phyloP scores from a whole-genome alignment of 2,888 invertebrate species.

The Eupithecia abbreviata region DNA sequence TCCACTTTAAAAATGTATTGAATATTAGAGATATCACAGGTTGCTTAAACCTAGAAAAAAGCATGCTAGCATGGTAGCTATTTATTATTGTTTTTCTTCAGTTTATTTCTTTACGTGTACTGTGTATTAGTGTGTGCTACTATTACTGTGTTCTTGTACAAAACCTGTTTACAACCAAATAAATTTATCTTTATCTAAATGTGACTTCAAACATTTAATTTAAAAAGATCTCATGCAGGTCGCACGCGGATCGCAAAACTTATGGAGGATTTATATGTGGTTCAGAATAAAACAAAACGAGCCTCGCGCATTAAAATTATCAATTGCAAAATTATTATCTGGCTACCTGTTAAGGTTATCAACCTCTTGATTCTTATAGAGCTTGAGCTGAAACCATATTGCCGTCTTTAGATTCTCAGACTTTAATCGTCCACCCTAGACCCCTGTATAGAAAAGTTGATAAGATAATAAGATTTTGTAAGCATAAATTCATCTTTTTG shows the following conservation, averaged over 20 bases:
- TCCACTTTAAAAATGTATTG: background rate
- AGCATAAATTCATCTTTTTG: constrained; percentile 16
- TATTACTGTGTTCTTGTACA: too few species aligned
- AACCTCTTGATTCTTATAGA: constrained; percentile 4
- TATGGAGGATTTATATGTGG: background rate
- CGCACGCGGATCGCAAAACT: background rate
- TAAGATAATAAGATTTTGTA: constrained; percentile 16
- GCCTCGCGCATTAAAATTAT: background rate
- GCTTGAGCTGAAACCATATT: background rate
- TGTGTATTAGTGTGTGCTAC: too few species aligned
- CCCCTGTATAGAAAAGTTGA: constrained; percentile 12
- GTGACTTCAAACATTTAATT: background rate
- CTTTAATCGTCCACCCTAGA: constrained; percentile 14
- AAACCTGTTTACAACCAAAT: too few species aligned
- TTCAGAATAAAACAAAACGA: background rate
- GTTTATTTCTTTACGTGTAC: too few species aligned
- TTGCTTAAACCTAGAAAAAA: too few species aligned
- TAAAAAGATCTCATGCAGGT: background rate
- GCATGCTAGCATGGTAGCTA: too few species aligned
- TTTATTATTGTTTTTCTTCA: too few species aligned
- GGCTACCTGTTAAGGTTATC: constrained; percentile 8
- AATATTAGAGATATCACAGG: too few species aligned
- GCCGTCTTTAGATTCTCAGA: constrained; percentile 1
- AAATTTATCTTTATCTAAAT: background rate
- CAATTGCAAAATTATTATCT: constrained; percentile 5